Base-by-base conservation (phyloP, 2,113 vertebrate genomes). In the Telmatochromis brachygnathus region DNA sequence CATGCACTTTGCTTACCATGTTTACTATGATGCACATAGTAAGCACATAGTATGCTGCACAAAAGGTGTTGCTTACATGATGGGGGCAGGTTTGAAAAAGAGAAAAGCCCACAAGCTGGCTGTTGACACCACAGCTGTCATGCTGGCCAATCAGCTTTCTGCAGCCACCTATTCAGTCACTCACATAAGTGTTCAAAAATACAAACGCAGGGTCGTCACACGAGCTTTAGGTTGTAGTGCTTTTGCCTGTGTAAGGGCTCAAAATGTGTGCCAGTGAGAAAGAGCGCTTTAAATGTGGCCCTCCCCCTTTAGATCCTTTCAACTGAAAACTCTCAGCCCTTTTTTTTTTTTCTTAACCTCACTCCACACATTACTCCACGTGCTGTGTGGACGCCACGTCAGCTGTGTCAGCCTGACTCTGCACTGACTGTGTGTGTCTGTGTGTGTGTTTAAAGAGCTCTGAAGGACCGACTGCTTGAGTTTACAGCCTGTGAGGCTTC, bases 381-480 rank as follows among this genome's bases (percentile, higher is more conserved):
- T 92, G 91, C 87, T 26, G 49, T 82, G 88, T 84, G 73, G 89
- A 83, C 4, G 92, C 93, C 93, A 94, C 92, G 93, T 94, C 92
- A 93, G 89, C 92, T 84, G 81, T 81, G 85, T 89, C 81, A 70
- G 87, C 60, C 81, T 75, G 75, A 60, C 30, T 87, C 47, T 77
- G 62, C 33, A 45, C 35, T 77, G 73, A 13, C 26, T 51, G 10
- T 51, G 73, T 77, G 45, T 49, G 15, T 75, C 42, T 77, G 70
- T 60, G 39, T 70, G 62, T 58, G 51, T 85, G 73, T 85, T 80
- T 85, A 60, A 37, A 79, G 70, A 54, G 81, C 56, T 88, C 51
- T 81, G 82, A 53, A 79, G 55, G 86, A 73, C 79, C 7, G 30
- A 73, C 21, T 56, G 56, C 56, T 73, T 81, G 26, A 21, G 28